Evolutionary conservation across 2,113 vertebrate species (phyloP).

Genomic region (Platysteira castanea): DNA sequence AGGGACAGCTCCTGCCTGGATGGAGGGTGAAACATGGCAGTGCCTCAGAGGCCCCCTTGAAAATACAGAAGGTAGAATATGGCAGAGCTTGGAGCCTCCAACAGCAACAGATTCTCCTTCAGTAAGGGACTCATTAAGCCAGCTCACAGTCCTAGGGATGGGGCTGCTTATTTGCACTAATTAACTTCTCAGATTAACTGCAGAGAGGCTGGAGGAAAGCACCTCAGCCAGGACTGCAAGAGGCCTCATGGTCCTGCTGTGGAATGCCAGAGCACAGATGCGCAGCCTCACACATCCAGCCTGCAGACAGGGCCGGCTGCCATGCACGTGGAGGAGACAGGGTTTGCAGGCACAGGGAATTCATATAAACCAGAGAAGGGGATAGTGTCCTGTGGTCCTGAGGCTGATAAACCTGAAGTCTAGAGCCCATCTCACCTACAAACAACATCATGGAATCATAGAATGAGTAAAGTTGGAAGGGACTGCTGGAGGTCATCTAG

Average conservation of each 20-base stretch:
- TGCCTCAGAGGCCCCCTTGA: not conserved
- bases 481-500: not conserved
- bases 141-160: not conserved
- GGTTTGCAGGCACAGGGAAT: not conserved
- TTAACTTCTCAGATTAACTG: not conserved
- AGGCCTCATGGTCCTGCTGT: not conserved
- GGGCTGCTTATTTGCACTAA: not conserved
- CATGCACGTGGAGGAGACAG: rapidly evolving
- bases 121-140: not conserved
- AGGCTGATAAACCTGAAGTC: not conserved
- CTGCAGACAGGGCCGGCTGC: rapidly evolving
- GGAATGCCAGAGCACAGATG: not conserved
- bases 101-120: not conserved
- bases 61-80: not conserved
- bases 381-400: not conserved
- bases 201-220: not conserved
- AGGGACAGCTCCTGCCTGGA: not conserved
- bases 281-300: not conserved
- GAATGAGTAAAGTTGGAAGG: not conserved
- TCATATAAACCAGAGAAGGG: not conserved
- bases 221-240: not conserved
- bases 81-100: not conserved
- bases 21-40: not conserved
- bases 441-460: not conserved
- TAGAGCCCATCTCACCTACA: not conserved